Base-by-base conservation (phyloP, 2,888 invertebrate genomes). In the Tetheella fluctuosa region DNA sequence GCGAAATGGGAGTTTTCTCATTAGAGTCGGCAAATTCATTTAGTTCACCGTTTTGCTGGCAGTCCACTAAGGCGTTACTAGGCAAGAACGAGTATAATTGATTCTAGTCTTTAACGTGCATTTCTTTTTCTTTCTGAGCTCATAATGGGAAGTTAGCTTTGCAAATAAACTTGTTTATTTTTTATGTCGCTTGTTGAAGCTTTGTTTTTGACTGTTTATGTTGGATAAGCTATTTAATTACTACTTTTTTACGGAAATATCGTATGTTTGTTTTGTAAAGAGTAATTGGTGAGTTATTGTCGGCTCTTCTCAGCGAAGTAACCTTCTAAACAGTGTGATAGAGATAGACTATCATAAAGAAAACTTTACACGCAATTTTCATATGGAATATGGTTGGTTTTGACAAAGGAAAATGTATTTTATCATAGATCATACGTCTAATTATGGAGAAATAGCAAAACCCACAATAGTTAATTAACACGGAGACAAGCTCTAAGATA, bases 1-100 rank as follows among this genome's bases (percentile, higher is more conserved):
- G 66, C 76, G 74, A 83, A 88, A 84, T 84, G 73, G 75, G 84
- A 88, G 77, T 89, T 89, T 89, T 87, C 88, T 86, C 85, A 84
- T 87, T 88, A 88, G 77, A 80, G 77, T 69, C 76, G 70, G 86
- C 77, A 87, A 88, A 86, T 89, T 86, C 84, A 83, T 86, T 89
- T 86, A 83, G 79, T 71, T 77, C 72, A 67, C 68, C 72, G 68
- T 71, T 77, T 75, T 71, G 67, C 74, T 65, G 64, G 67, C 67
- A 70, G 67, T 65, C 63, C 59, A 34, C 55, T 55, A 55, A 55
- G 69, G 67, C 72, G 65, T 60, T 66, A 61, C 60, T 70, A 64
- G 60, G 64, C 62, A 67, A 73, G 73, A 71, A 69, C 59, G 65
- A 62, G 57, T 69, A 67, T 78, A 81, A 81, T 81, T 81, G 77